Conservation (phyloP, 2,113 vertebrate species). For the Rhombomys opimus region DNA sequence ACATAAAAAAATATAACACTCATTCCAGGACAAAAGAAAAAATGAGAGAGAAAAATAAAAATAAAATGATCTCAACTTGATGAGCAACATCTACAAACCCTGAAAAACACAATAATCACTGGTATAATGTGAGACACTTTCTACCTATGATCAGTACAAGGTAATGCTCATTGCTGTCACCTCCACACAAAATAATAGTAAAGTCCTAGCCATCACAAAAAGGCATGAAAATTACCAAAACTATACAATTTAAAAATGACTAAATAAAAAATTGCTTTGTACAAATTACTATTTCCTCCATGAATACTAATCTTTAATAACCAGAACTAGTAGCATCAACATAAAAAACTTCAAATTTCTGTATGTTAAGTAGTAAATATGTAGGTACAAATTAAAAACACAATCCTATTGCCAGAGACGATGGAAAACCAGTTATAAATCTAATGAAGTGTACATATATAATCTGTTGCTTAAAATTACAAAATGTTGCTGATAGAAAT, state of each 20-base stretch:
- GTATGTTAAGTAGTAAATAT: background rate
- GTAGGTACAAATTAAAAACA: conserved; percentile 6
- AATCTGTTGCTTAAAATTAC: conserved; percentile 3
- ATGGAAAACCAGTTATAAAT: conserved; percentile 20
- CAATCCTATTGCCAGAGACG: background rate
- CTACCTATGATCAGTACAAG: background rate
- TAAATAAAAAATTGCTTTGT: background rate
- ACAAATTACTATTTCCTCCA: background rate
- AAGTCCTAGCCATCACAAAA: background rate
- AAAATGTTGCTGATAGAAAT: background rate
- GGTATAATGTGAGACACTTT: background rate
- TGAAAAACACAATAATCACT: background rate
- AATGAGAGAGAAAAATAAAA: background rate
- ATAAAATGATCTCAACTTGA: background rate
- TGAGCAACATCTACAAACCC: background rate
- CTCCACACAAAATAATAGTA: background rate
- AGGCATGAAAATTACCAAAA: background rate
- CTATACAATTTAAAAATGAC: background rate
- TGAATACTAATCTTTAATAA: background rate
- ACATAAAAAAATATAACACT: background rate
- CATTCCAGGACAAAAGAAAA: background rate
- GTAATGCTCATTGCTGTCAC: background rate
- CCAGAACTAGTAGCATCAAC: background rate
- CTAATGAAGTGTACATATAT: background rate
- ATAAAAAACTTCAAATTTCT: background rate